Base-by-base conservation (phyloP, 2,797 vertebrate species). In the Lates japonicus region DNA sequence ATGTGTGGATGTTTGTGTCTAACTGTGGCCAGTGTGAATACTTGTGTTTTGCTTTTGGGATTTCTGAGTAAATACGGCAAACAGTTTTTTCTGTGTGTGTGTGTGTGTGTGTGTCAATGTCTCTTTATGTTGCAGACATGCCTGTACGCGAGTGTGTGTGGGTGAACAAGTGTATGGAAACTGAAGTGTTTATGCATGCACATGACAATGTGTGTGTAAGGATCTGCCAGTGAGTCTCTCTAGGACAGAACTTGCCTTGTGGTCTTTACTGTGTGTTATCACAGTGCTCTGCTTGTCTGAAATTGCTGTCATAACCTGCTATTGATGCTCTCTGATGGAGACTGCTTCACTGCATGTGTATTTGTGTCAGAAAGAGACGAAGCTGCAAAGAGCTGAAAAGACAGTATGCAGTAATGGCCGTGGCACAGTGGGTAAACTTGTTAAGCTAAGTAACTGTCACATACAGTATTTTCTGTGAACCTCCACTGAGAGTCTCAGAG, bases 241-340 rank as follows among this genome's bases (percentile, higher is more conserved):
- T 10, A 58, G 65, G 52, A 84, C 55, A 77, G 14, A 77, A 59
- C 55, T 60, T 52, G 25, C 39, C 70, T 74, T 62, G 58, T 83
- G 66, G 13, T 82, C 60, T 78, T 67, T 51, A 72, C 31, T n/a
- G 31, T 83, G 51, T 62, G 42, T 74, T 74, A 68, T 75, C 46
- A 70, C 65, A 76, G 60, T 64, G 39, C 16, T 76, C 46, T n/a
- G 33, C 58, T 70, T 60, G 71, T 82, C 74, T 78, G 71, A 86
- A 55, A 39, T 59, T 80, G 46, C 60, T 76, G 60, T 73, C 59
- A 59, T 61, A 72, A 76, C 52, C 52, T 81, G 58, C 64, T 52
- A 46, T 25, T 69, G 58, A 83, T 61, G 68, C 74, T 74, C 61
- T 57, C 5, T 57, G 64, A 72, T 57, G 33, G 65, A 74, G 63